A percentile compares a stretch with the other conserved stretches of the same genome.
Conservation (phyloP, 2,113 vertebrate genomes). For the Sarotherodon lohbergeri region DNA sequence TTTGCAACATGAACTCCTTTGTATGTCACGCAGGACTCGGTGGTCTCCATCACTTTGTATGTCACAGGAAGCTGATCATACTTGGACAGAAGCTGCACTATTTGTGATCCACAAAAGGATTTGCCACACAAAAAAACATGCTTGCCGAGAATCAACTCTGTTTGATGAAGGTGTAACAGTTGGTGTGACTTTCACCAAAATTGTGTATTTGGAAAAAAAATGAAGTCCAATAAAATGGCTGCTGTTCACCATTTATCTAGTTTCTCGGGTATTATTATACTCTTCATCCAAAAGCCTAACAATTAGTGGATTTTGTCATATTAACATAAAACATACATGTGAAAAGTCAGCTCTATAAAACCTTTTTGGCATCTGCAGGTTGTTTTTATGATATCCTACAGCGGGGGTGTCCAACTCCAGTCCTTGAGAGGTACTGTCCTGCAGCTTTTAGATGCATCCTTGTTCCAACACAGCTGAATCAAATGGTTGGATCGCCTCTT, state of each 20-base stretch:
- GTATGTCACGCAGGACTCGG: not conserved
- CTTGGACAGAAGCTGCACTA: not conserved
- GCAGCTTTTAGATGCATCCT: not conserved
- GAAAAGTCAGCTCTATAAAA: not conserved
- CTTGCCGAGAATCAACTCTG: not conserved
- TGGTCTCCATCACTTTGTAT: constrained; percentile 10
- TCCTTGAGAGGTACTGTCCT: not conserved
- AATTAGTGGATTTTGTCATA: not conserved
- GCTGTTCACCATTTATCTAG: constrained; percentile 41
- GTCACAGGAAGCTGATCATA: not conserved
- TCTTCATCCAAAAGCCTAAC: not conserved
- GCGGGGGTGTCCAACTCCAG: not conserved
- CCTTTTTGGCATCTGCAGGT: not conserved
- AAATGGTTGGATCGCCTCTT: not conserved
- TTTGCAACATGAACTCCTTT: constrained; percentile 28
- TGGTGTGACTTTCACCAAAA: constrained; percentile 25
- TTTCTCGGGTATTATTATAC: not conserved
- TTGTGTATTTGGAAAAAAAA: constrained; percentile 17
- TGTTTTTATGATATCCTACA: not conserved
- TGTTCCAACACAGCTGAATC: not conserved
- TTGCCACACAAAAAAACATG: not conserved
- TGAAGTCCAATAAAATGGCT: constrained; percentile 56
- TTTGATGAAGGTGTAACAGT: constrained; percentile 2
- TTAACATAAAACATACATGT: not conserved
- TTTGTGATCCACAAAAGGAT: constrained; percentile 9